These are phyloP conservation scores for Himantopus leucocephalus DNA, from an alignment of 2,113 vertebrate species.

Conservation along the genomic window DNA sequence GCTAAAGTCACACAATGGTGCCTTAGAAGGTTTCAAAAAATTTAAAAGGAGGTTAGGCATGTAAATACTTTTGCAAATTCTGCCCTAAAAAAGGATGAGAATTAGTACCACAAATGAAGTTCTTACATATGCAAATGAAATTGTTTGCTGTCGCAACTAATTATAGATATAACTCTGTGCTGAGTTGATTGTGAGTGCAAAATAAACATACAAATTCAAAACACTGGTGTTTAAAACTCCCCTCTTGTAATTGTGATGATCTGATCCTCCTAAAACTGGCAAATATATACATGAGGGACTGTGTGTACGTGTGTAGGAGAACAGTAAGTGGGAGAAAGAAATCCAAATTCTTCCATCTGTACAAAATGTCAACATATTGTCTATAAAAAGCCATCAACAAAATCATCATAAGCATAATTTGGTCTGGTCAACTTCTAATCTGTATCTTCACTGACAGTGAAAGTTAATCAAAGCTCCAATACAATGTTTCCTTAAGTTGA, in stretches of 20 bases:
- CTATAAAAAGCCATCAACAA: background rate
- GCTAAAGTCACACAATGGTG: background rate
- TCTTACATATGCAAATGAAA: background rate
- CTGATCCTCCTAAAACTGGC: background rate
- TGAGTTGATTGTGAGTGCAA: background rate
- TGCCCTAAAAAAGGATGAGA: background rate
- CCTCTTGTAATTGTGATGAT: background rate
- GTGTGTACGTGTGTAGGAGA: background rate
- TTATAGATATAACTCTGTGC: background rate
- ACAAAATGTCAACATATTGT: background rate
- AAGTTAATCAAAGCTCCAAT: background rate
- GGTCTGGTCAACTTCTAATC: background rate
- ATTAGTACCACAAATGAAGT: background rate
- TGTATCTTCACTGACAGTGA: background rate
- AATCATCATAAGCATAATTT: background rate
- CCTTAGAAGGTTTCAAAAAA: background rate
- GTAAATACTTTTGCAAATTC: background rate
- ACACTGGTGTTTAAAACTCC: background rate
- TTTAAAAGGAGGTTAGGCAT: background rate
- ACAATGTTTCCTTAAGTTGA: background rate
- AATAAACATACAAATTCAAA: background rate
- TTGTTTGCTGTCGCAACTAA: background rate
- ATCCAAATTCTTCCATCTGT: constrained; percentile 8
- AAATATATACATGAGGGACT: background rate
- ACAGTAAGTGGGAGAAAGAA: constrained; percentile 18